Evolutionary conservation across 1,140 invertebrate species (phyloP).

Genomic region (Bradysia coprophila): DNA sequence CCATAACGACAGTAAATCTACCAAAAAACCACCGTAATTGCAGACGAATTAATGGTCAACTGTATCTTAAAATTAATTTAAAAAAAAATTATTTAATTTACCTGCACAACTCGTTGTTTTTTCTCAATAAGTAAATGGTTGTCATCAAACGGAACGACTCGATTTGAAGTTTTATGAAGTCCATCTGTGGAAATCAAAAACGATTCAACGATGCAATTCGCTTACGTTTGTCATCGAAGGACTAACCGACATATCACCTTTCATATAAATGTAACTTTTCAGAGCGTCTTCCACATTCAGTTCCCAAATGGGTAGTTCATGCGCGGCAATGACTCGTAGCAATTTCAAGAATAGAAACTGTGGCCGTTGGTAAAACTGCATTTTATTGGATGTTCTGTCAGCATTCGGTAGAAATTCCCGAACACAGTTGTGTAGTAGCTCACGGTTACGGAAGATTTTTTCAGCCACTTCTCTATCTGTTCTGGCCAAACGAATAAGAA

Average conservation of each 20-base stretch:
- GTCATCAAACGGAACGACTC: constrained; percentile 26
- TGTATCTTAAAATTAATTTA: too few relatives aligned
- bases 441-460: neutral
- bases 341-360: constrained; percentile 16
- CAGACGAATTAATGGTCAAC: too few relatives aligned
- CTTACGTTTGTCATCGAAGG: neutral
- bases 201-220: neutral
- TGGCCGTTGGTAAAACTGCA: constrained; percentile 3
- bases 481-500: constrained; percentile 44
- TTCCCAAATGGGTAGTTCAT: constrained; percentile 13
- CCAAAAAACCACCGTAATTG: too few relatives aligned
- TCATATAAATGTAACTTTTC: constrained; percentile 12
- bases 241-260: constrained; percentile 13
- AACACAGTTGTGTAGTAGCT: neutral
- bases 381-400: neutral
- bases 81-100: too few relatives aligned
- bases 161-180: constrained; percentile 30
- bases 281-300: constrained; percentile 8
- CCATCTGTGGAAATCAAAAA: constrained; percentile 9
- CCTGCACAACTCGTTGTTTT: too few relatives aligned
- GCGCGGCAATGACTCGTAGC: constrained; percentile 13
- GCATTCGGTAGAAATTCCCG: neutral
- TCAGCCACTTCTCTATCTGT: constrained; percentile 32
- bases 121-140: too few relatives aligned
- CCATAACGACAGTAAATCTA: too few relatives aligned